Evolutionary conservation across 2,797 vertebrate species (phyloP).

Genomic region (Acrossocheilus fasciatus): DNA sequence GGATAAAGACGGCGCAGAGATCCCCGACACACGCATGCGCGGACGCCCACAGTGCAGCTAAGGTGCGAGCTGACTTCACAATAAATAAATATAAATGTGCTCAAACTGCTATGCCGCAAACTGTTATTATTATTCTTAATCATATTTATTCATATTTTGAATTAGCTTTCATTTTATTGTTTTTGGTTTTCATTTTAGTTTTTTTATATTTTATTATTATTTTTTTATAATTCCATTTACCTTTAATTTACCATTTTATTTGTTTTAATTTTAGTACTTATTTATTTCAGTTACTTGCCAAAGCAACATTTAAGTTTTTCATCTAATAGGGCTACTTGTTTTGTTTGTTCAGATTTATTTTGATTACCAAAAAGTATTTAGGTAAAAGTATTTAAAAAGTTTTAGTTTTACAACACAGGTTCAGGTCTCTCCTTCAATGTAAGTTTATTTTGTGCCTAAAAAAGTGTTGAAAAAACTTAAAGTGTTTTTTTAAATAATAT

Average conservation of each 20-base stretch:
- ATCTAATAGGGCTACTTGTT: too few species aligned
- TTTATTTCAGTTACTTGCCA: neutral
- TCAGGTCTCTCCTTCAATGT: neutral
- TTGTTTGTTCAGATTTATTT: neutral
- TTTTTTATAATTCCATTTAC: neutral
- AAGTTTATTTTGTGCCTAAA: neutral
- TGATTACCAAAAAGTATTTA: neutral
- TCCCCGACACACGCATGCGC: conserved; percentile 78
- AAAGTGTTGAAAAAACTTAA: too few species aligned
- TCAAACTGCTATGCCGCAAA: neutral
- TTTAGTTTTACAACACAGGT: neutral
- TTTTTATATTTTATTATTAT: neutral
- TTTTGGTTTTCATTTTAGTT: neutral
- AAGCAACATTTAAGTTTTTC: neutral
- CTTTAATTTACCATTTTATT: neutral
- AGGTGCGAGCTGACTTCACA: conserved; percentile 48
- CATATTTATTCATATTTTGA: neutral
- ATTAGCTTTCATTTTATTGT: neutral
- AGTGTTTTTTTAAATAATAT: too few species aligned
- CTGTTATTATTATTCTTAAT: neutral
- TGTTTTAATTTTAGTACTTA: neutral
- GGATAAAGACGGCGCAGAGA: conserved; percentile 80
- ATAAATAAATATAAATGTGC: neutral
- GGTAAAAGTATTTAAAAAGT: too few species aligned
- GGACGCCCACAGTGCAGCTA: conserved; percentile 62